Conservation (phyloP, 2,113 vertebrate species). For the zebrafish (Danio rerio) region GRCz12tu NC_133195.1:38934001-38934500, state of each 20-base stretch:
- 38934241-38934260: not conserved
- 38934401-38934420: constrained; percentile 3
- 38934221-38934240: not conserved
- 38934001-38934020: too few species aligned
- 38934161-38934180: not conserved
- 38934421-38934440: not conserved
- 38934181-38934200: not conserved
- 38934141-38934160: not conserved
- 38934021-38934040: too few species aligned
- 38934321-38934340: not conserved
- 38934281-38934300: too few species aligned
- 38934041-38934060: not conserved
- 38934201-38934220: not conserved
- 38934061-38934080: constrained; percentile 50
- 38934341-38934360: not conserved
- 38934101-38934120: constrained; percentile 7
- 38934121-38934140: constrained; percentile 54
- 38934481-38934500: not conserved
- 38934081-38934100: not conserved
- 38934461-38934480: not conserved
- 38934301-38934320: too few species aligned
- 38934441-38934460: not conserved
- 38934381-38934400: not conserved
- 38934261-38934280: too few species aligned
- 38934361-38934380: not conserved